These are phyloP conservation scores for Argyra leucocephala DNA, from an alignment of 2,888 invertebrate species.

Conservation along the genomic window DNA sequence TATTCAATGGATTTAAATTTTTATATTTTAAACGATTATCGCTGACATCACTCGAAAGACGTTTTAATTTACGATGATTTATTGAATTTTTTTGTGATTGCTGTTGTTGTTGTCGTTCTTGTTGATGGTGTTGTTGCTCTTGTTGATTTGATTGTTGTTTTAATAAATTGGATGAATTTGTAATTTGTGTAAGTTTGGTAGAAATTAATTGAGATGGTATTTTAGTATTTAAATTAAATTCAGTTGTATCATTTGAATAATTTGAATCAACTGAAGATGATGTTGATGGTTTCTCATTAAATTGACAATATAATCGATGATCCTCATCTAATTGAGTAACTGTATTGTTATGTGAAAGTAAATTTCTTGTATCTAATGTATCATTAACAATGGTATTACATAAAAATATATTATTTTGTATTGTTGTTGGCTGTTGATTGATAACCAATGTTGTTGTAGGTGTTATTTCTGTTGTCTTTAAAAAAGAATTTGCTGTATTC, in stretches of 20 bases:
- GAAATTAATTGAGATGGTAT: not conserved
- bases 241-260: not conserved
- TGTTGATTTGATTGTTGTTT: not conserved
- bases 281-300: too few species aligned
- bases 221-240: not conserved
- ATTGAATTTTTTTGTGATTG: not conserved
- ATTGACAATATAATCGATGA: too few species aligned
- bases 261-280: not conserved
- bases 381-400: too few species aligned
- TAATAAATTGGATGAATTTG: not conserved
- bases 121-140: too few species aligned
- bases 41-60: not conserved
- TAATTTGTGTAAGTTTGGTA: not conserved
- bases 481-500: not conserved
- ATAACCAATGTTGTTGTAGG: not conserved
- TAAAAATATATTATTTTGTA: not conserved
- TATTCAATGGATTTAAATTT: not conserved
- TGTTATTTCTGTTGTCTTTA: not conserved
- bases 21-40: not conserved
- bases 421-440: not conserved
- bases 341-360: too few species aligned
- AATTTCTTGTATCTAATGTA: not conserved
- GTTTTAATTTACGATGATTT: not conserved
- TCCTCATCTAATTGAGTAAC: too few species aligned
- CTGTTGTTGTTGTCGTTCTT: not conserved